Evolutionary conservation across 1,140 invertebrate genomes (phyloP).

Genomic region (Scaptomyza graminum): DNA sequence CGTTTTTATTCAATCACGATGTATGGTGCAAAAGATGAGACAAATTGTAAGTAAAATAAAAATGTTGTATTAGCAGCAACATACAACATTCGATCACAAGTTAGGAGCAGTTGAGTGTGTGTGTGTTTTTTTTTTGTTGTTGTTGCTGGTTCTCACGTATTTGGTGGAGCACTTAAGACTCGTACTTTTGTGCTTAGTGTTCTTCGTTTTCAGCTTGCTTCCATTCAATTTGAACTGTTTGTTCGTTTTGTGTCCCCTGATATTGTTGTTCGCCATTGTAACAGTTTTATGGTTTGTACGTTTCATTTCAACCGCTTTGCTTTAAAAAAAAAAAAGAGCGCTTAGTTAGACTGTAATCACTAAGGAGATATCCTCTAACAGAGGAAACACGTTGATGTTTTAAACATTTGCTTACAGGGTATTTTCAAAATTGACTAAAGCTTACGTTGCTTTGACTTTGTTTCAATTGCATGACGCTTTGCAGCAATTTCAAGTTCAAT

Average conservation of each 20-base stretch:
- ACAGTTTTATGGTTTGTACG: constrained; percentile 72
- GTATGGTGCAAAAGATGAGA: too few relatives aligned
- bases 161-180: constrained; percentile 31
- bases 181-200: constrained; percentile 21
- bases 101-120: not conserved
- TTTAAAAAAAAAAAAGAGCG: constrained; percentile 27
- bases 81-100: not conserved
- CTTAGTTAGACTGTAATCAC: constrained; percentile 1
- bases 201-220: constrained; percentile 29
- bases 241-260: constrained; percentile 15
- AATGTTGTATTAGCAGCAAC: too few relatives aligned
- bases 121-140: not conserved
- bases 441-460: constrained; percentile 23
- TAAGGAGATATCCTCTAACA: not conserved
- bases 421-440: constrained; percentile 24
- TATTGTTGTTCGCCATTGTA: constrained; percentile 63
- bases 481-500: constrained; percentile 70
- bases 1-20: not conserved
- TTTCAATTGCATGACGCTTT: constrained; percentile 70
- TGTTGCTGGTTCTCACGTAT: constrained; percentile 14
- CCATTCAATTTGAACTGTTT: constrained; percentile 56
- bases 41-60: too few relatives aligned
- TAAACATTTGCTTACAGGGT: not conserved
- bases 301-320: constrained; percentile 59
- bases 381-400: too few relatives aligned